phyloP scores from a whole-genome alignment of 2,888 invertebrate genomes.

The Epistrophe eligans region DNA sequence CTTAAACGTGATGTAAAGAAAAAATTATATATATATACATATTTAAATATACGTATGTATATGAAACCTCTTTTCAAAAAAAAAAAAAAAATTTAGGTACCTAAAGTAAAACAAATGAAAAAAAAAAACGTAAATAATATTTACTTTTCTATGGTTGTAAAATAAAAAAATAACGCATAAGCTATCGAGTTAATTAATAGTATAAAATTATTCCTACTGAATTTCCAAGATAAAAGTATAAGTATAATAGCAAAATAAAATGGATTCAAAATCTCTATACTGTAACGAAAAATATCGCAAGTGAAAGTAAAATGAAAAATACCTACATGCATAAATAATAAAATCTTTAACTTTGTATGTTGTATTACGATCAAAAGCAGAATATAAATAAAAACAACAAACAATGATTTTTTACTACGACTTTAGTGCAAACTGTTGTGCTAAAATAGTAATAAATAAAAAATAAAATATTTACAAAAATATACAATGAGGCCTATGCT shows the following conservation, averaged over 20 bases:
- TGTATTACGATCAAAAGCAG: slow-evolving; percentile 66
- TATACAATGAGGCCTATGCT: slow-evolving; percentile 61
- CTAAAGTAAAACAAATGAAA: slow-evolving; percentile 65
- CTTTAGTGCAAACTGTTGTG: slow-evolving; percentile 68
- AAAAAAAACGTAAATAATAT: slow-evolving; percentile 71
- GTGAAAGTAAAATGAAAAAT: background rate
- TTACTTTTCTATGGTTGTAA: slow-evolving; percentile 76
- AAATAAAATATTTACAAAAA: slow-evolving; percentile 71
- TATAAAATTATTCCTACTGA: slow-evolving; percentile 73
- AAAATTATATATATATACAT: slow-evolving; percentile 77
- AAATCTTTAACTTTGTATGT: slow-evolving; percentile 66
- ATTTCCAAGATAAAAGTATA: slow-evolving; percentile 61
- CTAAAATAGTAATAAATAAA: slow-evolving; percentile 67
- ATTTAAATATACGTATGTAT: slow-evolving; percentile 73
- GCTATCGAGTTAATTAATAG: slow-evolving; percentile 76
- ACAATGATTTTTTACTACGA: slow-evolving; percentile 58
- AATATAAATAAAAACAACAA: slow-evolving; percentile 23
- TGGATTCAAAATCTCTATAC: slow-evolving; percentile 65
- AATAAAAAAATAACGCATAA: slow-evolving; percentile 72
- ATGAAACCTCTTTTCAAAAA: slow-evolving; percentile 69
- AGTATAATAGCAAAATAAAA: slow-evolving; percentile 65
- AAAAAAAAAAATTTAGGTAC: slow-evolving; percentile 71
- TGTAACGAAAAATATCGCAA: slow-evolving; percentile 69
- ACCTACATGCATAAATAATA: slow-evolving; percentile 35
- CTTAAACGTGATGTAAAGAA: slow-evolving; percentile 78